Base-by-base conservation (phyloP, 2,113 vertebrate genomes). In the Archocentrus centrarchus region DNA sequence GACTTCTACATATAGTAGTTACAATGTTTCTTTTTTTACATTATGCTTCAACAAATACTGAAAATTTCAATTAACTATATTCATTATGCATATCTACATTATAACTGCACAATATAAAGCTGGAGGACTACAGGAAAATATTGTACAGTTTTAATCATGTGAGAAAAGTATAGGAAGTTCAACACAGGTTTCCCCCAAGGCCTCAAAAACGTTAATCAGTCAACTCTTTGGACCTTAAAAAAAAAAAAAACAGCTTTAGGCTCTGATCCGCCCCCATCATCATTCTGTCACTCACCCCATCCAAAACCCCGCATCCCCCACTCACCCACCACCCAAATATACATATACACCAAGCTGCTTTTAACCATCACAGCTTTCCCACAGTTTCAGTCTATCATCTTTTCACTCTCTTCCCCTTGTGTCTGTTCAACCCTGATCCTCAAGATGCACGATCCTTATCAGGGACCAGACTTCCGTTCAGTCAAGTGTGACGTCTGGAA, bases 391-490 rank as follows among this genome's bases (percentile, higher is more conserved):
- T 77, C 77, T 60, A 24, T 63, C 73, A 63, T 75, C 59, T 80
- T 73, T 70, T 73, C 60, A 32, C 63, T 86, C 79, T 66, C 78
- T 80, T 68, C 47, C 60, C 32, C 37, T 75, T 53, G 78, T 84
- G 44, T 82, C 81, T 75, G 81, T 22, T 77, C 66, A 80, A 76
- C 89, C 92, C 89, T 15, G 64, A 88, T 89, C 76, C 79, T 22
- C 15, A 57, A 90, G 68, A 75, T 59, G 53, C 27, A 2, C 32
- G 59, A 81, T 91, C 81, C 84, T 93, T 94, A 94, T 95, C 94
- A 5, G 68, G 85, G 68, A 91, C 86, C 85, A 82, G 90, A 91
- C 93, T 92, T 94, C 93, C 89, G 85, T 59, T 93, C 90, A 91
- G 87, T 86, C 39, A 37, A 92, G 89, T 88, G 93, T 93, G 83